Base-by-base conservation (phyloP, 2,888 invertebrate species). In the Gisinianus flammeolus region DNA sequence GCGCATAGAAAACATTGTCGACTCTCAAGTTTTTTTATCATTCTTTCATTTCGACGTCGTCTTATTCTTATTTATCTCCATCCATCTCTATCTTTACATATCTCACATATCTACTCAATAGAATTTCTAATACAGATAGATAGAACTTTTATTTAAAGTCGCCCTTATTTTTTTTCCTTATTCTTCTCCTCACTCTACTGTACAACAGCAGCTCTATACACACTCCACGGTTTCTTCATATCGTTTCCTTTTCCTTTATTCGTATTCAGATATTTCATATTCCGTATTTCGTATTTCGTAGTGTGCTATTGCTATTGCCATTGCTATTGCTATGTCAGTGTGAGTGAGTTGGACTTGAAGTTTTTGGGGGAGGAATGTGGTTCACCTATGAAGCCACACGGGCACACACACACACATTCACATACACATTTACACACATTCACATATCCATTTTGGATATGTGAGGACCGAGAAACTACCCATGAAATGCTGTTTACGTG, bases 291-390 rank as follows among this genome's bases (percentile, higher is more conserved):
- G 58, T 58, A 58, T 22, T 58, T 58, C n/a, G n/a, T n/a, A 44
- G 44, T 44, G 44, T 6, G 16, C 24, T 26, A 3, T 22, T 5
- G 10, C 64, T 66, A 31, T 58, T 58, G 12, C 44, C 58, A 26
- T 22, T 58, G n/a, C 22, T 22, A 10, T 22, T 58, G 12, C 58
- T 26, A 64, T 64, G 24, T 56, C 4, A 56, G 16, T 26, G 35
- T 33, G 54, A 26, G 28, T 31, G 66, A 22, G 26, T 44, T 62
- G 64, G 44, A 30, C 10, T 66, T 52, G 26, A 22, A 19, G 22
- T 52, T 52, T 56, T 66, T 62, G 74, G 26, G 52, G 74, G 64
- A 22, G 64, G 74, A 66, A 74, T 64, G 64, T 64, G 74, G 44
- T 28, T 26, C 62, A 54, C 64, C 58, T 72, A 62, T 10, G 58